Base-by-base conservation (phyloP, 2,888 invertebrate genomes). In the Ypsolopha scabrella region DNA sequence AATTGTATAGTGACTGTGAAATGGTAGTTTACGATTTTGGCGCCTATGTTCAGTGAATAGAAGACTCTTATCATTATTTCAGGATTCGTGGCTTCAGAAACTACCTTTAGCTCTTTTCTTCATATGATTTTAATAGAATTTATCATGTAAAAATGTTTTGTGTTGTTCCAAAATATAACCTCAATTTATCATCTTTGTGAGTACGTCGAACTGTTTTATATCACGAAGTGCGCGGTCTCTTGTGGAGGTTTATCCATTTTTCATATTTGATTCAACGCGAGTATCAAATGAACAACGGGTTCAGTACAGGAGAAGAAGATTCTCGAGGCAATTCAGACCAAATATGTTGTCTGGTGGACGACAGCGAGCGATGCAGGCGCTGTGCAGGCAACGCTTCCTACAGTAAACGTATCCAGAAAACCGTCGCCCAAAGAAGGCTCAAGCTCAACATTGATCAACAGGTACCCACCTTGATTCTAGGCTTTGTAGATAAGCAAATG, bases 401-500 rank as follows among this genome's bases (percentile, higher is more conserved):
- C 85, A 97, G 96, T 81, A 98, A 98, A 78, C 91, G 97, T 61
- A 96, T 98, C 65, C 97, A 98, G 80, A 98, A 97, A 79, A 97
- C 95, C 53, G 97, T 97, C 38, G 93, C 94, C 51, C 96, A 97
- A 70, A 90, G 96, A 67, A 91, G 95, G 66, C 90, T 98, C 43
- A 96, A 96, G 73, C 90, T 98, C 43, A 93, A 92, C 73, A 92
- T 95, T 62, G 97, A 98, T 83, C 91, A 76, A 56, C 82, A 83
- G 76, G 82, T 83, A 63, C 24, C 24, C n/a, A n/a, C n/a, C n/a
- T n/a, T n/a, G n/a, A n/a, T n/a, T n/a, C n/a, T 24, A 24, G 24
- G 24, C 24, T 24, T 24, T 24, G 24, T 24, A 24, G 4, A 24
- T 24, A 24, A 24, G 2, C 24, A 3, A 24, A 24, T 24, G 4